Conservation (phyloP, 1,140 invertebrate species). For the Oppia nitens region DNA sequence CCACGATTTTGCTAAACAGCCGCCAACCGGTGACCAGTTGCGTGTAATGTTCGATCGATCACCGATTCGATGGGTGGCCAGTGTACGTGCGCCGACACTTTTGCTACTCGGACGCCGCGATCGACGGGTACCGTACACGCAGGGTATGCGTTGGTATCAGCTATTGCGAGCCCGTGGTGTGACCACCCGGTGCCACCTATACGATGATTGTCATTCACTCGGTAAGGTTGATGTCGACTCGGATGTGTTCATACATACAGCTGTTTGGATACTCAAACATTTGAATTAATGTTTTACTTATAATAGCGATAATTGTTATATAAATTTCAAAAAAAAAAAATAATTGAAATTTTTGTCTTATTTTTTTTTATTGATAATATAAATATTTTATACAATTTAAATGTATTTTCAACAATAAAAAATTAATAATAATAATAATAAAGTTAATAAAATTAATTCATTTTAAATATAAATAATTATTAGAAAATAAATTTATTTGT, state of each 20-base stretch:
- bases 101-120: slow-evolving; percentile 65
- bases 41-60: slow-evolving; percentile 29
- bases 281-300: too few species aligned
- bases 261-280: background rate
- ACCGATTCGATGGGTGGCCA: slow-evolving; percentile 28
- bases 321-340: too few species aligned
- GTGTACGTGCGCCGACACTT: slow-evolving; percentile 56
- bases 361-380: too few species aligned
- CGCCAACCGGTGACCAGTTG: slow-evolving; percentile 11
- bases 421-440: too few species aligned
- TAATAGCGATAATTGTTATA: too few species aligned
- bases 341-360: too few species aligned
- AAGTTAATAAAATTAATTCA: too few species aligned
- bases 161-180: slow-evolving; percentile 26
- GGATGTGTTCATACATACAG: slow-evolving; percentile 39
- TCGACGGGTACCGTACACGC: slow-evolving; percentile 46
- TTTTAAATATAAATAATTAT: too few species aligned
- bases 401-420: too few species aligned
- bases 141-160: slow-evolving; percentile 26
- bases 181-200: slow-evolving; percentile 32
- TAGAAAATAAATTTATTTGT: too few species aligned
- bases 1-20: too few species aligned
- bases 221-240: slow-evolving; percentile 39
- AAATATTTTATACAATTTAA: too few species aligned
- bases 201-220: slow-evolving; percentile 54